Evolutionary conservation across 2,888 invertebrate species (phyloP).

Genomic region (Drosophila colorata): DNA sequence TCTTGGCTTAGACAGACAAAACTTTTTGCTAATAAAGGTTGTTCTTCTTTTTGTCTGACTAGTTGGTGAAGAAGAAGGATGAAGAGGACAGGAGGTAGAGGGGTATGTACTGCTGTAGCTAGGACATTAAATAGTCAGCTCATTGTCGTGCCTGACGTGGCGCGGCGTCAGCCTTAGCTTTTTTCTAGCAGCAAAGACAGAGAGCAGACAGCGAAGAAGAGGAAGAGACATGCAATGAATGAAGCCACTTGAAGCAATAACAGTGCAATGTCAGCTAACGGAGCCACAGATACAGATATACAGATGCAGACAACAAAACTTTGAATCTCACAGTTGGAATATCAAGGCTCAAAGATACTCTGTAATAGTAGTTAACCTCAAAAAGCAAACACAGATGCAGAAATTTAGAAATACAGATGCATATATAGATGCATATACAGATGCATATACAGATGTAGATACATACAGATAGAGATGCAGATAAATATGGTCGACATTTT

Average conservation of each 20-base stretch:
- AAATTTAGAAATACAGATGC: too few species aligned
- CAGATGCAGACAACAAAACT: slow-evolving; percentile 6
- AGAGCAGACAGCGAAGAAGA: slow-evolving; percentile 7
- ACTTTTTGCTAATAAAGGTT: slow-evolving; percentile 76
- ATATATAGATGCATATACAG: not conserved
- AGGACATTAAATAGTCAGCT: slow-evolving; percentile 76
- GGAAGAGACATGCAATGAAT: slow-evolving; percentile 58
- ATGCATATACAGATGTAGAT: slow-evolving; percentile 1
- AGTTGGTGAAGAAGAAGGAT: slow-evolving; percentile 7
- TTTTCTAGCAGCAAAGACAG: slow-evolving; percentile 26
- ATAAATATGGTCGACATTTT: too few species aligned
- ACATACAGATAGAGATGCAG: too few species aligned
- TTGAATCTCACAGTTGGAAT: not conserved
- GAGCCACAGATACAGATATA: slow-evolving; percentile 32
- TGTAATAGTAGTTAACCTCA: not conserved
- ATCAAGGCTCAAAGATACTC: too few species aligned
- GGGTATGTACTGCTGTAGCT: slow-evolving; percentile 14
- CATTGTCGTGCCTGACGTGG: slow-evolving; percentile 74
- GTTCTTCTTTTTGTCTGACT: slow-evolving; percentile 66
- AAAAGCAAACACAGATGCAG: not conserved
- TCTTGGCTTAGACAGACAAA: slow-evolving; percentile 58
- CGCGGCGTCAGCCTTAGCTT: slow-evolving; percentile 67
- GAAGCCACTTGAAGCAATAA: slow-evolving; percentile 76
- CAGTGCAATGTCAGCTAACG: slow-evolving; percentile 63
- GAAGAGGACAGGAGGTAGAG: not conserved